Percentiles rank a stretch among this genome's conserved stretches.
Conservation (phyloP, 2,797 vertebrate genomes). For the Tolypeutes matacus region DNA sequence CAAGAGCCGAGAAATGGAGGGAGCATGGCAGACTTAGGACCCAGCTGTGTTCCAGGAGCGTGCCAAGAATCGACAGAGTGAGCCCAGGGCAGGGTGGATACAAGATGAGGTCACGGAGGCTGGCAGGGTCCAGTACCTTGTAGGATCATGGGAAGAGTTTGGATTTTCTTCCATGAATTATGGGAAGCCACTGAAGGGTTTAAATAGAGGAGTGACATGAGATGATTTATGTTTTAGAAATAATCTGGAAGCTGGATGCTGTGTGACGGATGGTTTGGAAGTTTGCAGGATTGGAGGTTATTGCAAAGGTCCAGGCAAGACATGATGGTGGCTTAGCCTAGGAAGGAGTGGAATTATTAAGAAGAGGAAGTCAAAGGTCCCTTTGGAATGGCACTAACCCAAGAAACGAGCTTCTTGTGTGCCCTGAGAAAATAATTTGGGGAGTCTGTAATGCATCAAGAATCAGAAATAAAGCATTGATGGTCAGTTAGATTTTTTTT, state of each 20-base stretch:
- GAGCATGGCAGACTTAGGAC: too few species aligned
- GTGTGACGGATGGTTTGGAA: neutral
- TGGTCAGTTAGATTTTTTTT: neutral
- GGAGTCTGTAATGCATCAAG: neutral
- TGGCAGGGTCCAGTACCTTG: neutral
- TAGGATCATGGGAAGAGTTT: neutral
- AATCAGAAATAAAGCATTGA: neutral
- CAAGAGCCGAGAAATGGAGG: too few species aligned
- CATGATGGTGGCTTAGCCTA: rapidly evolving
- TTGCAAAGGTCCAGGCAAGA: neutral
- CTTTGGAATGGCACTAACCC: neutral
- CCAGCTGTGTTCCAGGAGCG: too few species aligned
- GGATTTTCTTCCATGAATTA: neutral
- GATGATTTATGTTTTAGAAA: neutral
- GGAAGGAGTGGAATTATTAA: neutral
- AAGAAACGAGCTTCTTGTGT: too few species aligned
- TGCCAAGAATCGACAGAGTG: too few species aligned
- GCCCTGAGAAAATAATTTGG: neutral
- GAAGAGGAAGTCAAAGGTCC: neutral
- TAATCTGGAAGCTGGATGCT: neutral
- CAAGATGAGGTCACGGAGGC: neutral
- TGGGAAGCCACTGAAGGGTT: neutral
- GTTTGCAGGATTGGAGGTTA: neutral
- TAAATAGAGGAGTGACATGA: neutral
- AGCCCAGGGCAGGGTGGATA: neutral